Percentiles rank a stretch among this genome's conserved stretches.
phyloP scores from a whole-genome alignment of 1,140 invertebrate species.

The Cydia fagiglandana region DNA sequence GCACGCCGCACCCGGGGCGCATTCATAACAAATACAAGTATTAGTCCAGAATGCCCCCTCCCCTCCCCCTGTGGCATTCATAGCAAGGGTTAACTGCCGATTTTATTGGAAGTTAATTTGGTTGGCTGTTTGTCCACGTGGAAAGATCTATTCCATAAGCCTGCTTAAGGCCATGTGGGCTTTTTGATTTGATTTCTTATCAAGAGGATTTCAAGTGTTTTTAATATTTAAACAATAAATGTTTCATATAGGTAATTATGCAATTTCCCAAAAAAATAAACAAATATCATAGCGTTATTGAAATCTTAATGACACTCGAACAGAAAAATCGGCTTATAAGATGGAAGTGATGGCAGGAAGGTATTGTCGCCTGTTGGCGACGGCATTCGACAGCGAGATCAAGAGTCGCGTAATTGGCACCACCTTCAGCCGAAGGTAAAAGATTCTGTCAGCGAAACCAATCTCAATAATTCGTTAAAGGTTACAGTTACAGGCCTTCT shows the following conservation, averaged over 20 bases:
- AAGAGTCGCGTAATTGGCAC: background rate
- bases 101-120: conserved; percentile 17
- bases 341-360: background rate
- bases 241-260: no score
- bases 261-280: no score
- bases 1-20: background rate
- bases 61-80: background rate
- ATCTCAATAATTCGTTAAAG: background rate
- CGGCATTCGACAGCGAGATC: background rate
- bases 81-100: conserved; percentile 3
- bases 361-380: background rate
- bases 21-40: conserved; percentile 19
- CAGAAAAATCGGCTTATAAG: background rate
- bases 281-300: no score
- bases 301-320: background rate
- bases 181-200: no score
- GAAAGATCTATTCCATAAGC: no score
- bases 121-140: background rate
- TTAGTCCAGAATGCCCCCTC: background rate
- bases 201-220: no score
- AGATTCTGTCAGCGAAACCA: background rate
- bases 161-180: no score
- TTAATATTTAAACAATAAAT: no score
- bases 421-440: background rate
- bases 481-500: background rate